Conservation (phyloP, 2,797 vertebrate species). For the Echiichthys vipera region DNA sequence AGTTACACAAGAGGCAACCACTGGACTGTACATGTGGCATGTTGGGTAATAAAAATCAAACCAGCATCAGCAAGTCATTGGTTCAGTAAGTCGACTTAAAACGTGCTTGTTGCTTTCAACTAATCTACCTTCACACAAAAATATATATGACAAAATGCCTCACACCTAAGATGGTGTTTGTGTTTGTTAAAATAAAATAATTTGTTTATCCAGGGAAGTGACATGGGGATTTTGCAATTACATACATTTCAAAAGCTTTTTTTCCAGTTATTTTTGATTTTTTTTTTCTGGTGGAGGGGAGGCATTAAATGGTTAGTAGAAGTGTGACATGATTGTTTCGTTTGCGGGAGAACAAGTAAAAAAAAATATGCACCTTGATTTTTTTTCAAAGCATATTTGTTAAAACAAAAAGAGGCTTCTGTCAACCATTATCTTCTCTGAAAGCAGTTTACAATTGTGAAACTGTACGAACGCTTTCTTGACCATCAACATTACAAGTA, state of each 20-base stretch:
- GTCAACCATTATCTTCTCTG: not conserved
- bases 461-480: not conserved
- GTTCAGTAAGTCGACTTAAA: too few species aligned
- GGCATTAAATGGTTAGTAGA: not conserved
- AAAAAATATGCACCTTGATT: not conserved
- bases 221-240: too few species aligned
- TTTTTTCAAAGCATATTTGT: not conserved
- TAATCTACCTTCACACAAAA: not conserved
- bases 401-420: not conserved
- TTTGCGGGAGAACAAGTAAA: not conserved
- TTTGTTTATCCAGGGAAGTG: not conserved
- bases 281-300: not conserved
- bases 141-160: not conserved
- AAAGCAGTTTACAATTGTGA: not conserved
- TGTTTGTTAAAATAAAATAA: not conserved
- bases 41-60: constrained; percentile 36
- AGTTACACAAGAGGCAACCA: constrained; percentile 62
- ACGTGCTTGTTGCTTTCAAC: not conserved
- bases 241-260: too few species aligned
- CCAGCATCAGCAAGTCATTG: constrained; percentile 2
- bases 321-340: not conserved
- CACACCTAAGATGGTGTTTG: not conserved
- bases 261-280: too few species aligned
- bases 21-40: constrained; percentile 37
- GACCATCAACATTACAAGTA: not conserved